Base-by-base conservation (phyloP, 2,797 vertebrate species). In the Nasua narica region DNA sequence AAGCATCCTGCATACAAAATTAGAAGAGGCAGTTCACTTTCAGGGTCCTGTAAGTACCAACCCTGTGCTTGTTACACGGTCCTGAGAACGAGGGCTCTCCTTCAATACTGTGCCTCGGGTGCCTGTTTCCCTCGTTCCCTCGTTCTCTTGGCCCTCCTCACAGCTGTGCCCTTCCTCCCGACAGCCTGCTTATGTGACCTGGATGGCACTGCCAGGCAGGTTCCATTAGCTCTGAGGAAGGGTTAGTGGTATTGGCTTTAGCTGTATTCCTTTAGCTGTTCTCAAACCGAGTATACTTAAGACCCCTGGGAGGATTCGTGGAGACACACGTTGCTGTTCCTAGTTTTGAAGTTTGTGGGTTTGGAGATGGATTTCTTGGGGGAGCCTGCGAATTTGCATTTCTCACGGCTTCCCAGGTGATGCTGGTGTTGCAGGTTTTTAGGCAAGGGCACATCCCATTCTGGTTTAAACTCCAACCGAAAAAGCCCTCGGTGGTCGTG, bases 181-280 rank as follows among this genome's bases (percentile, higher is more conserved):
- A 0, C 5, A 40, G 25, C 19, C 16, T 29, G 4, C 72, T 7
- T 8, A n/a, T 5, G 27, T 10, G 19, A 1, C 9, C 48, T 2
- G 56, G 27, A 12, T 25, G 6, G 3, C 3, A 3, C 46, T n/a
- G 4, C 16, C 0, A 0, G 74, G 40, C 23, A 88, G 16, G 2
- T 16, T 78, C 12, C 37, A 21, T 56, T 29, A n/a, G 14, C 52
- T 87, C 43, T 56, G 25, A 48, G 2, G 29, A 83, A 65, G 37
- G 43, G 12, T 32, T 35, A 46, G 78, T 48, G 43, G 5, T 60
- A 7, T 35, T 92, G 82, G 52, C 40, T n/a, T 37, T 48, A 43
- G 40, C 46, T 7, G 9, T 46, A 46, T 46, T 90, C n/a, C 86
- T 65, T 82, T 35, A 70, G 19, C 76, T 19, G 0, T 76, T 90